Base-by-base conservation (phyloP, 1,140 invertebrate genomes). In the Chionoecetes opilio region DNA sequence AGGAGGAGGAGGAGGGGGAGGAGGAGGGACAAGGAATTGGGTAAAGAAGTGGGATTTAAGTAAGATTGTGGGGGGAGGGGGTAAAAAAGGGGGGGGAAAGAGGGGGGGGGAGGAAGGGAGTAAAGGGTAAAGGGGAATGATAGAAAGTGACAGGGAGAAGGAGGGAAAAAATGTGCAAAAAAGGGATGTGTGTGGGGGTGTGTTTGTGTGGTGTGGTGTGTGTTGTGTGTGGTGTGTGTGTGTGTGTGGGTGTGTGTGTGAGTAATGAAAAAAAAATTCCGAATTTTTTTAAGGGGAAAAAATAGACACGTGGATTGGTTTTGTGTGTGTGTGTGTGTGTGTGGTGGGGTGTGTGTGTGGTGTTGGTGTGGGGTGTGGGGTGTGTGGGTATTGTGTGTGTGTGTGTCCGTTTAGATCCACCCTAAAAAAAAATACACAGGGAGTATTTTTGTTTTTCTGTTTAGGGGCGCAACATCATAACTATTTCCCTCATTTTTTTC, bases 351-450 rank as follows among this genome's bases (percentile, higher is more conserved):
- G 41, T 46, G 41, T 46, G 41, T n/a, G 41, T 46, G n/a, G 41
- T 46, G 41, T 46, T 5, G 5, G 41, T 53, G 46, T 53, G 46
- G 46, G 46, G 63, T 75, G 21, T 75, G 63, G 46, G 26, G 63
- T 75, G 63, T 75, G 63, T 75, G 63, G 26, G 63, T 75, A 26
- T n/a, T 75, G 63, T 75, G 63, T 75, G 63, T 75, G 63, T 75
- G 63, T 75, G n/a, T 26, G 63, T 63, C n/a, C n/a, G n/a, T n/a
- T n/a, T n/a, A n/a, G n/a, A n/a, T n/a, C n/a, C n/a, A n/a, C n/a
- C n/a, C n/a, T n/a, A n/a, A n/a, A n/a, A n/a, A n/a, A n/a, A n/a
- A 17, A 75, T 26, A 75, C 63, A 8, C 63, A 75, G 63, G 63
- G 6, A n/a, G 63, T 8, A 21, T 75, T 21, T 75, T 17, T 75